These are phyloP conservation scores for Neuroterus valhalla DNA, from an alignment of 1,140 invertebrate species.

Conservation along the genomic window DNA sequence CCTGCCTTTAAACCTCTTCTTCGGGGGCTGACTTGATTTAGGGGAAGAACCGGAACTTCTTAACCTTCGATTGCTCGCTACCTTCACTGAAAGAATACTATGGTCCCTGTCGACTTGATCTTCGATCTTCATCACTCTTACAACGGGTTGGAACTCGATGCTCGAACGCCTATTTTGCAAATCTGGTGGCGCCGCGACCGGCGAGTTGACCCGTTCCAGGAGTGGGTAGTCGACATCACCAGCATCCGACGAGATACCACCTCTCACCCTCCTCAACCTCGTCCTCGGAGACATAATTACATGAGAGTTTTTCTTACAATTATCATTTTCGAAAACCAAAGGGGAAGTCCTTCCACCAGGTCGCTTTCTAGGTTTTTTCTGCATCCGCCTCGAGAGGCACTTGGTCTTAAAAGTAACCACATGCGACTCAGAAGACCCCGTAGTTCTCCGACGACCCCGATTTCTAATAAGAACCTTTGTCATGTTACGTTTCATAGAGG, in stretches of 20 bases:
- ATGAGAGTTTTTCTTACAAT: conserved; percentile 39
- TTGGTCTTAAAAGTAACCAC: conserved; percentile 4
- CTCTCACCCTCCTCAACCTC: conserved; percentile 44
- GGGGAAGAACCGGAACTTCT: conserved; percentile 68
- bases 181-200: conserved; percentile 55
- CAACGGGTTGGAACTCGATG: conserved; percentile 72
- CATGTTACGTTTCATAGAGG: background rate
- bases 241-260: conserved; percentile 49
- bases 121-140: conserved; percentile 73
- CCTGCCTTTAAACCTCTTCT: conserved; percentile 60
- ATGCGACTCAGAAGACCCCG: background rate
- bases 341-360: background rate
- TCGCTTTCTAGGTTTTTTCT: background rate
- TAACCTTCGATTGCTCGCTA: conserved; percentile 69
- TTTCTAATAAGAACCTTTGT: background rate
- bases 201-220: conserved; percentile 62
- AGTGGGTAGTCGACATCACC: conserved; percentile 52
- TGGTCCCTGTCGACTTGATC: conserved; percentile 71
- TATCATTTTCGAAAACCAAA: conserved; percentile 16
- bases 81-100: conserved; percentile 68
- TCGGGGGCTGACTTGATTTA: conserved; percentile 59
- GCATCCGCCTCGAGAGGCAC: background rate
- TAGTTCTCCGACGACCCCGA: background rate
- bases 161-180: conserved; percentile 68
- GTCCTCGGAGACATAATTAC: conserved; percentile 46